These are phyloP conservation scores for Pterophyllum scalare DNA, from an alignment of 2,113 vertebrate species.

Conservation along the genomic window DNA sequence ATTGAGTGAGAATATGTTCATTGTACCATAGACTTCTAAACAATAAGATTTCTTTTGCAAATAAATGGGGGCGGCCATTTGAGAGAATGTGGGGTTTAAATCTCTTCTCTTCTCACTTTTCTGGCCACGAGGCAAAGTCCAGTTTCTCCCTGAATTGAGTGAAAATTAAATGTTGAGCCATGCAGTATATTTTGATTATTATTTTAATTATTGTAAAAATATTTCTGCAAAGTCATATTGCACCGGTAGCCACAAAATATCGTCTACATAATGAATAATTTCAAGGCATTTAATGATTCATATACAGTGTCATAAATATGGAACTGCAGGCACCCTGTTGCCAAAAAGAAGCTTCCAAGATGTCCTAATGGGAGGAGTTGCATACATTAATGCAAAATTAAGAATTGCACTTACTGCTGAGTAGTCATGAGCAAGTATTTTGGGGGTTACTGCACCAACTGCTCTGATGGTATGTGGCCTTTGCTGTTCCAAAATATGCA, in stretches of 20 bases:
- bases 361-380: neutral
- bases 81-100: neutral
- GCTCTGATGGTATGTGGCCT: neutral
- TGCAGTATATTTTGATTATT: neutral
- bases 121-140: neutral
- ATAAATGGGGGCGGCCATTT: no score
- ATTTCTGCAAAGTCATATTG: neutral
- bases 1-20: neutral
- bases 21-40: no score
- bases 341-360: neutral
- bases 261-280: neutral
- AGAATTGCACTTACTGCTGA: neutral
- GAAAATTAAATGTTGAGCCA: neutral
- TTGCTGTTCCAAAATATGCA: neutral
- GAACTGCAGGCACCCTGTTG: neutral
- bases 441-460: neutral
- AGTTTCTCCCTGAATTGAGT: neutral
- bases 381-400: neutral
- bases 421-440: neutral
- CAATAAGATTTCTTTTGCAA: no score
- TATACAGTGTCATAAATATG: neutral
- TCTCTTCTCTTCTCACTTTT: neutral
- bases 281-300: constrained; percentile 5
- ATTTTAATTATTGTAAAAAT: neutral
- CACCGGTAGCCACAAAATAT: neutral